phyloP scores from a whole-genome alignment of 2,113 vertebrate species.

The Nyctereutes procyonoides region DNA sequence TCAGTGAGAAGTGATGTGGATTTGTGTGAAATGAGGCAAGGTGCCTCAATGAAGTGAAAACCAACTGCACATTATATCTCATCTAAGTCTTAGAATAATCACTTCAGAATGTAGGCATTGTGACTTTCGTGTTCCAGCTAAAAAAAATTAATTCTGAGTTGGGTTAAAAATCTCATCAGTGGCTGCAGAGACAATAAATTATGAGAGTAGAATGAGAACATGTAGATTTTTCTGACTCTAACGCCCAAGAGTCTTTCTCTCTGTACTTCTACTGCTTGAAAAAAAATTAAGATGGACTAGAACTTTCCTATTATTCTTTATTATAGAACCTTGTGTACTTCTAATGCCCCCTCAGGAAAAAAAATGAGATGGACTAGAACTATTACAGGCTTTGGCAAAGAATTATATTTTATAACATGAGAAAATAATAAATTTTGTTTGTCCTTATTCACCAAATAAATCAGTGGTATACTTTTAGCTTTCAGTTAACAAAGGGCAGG shows the following conservation, averaged over 20 bases:
- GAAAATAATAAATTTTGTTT: constrained; percentile 8
- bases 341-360: not conserved
- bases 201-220: not conserved
- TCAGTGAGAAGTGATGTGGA: not conserved
- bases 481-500: not conserved
- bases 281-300: not conserved
- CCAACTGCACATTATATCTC: not conserved
- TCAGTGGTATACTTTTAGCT: not conserved
- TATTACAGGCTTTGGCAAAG: not conserved
- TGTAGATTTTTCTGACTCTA: not conserved
- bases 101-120: not conserved
- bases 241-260: not conserved
- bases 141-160: not conserved
- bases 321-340: not conserved
- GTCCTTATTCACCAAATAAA: not conserved
- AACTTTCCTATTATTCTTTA: not conserved
- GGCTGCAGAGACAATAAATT: not conserved
- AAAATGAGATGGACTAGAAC: not conserved
- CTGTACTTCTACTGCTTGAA: not conserved
- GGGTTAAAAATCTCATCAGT: not conserved
- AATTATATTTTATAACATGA: not conserved
- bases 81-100: not conserved
- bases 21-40: constrained; percentile 30
- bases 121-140: not conserved
- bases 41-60: not conserved